Conservation (phyloP, 2,888 invertebrate genomes). For the Meiosimyza platycephala region DNA sequence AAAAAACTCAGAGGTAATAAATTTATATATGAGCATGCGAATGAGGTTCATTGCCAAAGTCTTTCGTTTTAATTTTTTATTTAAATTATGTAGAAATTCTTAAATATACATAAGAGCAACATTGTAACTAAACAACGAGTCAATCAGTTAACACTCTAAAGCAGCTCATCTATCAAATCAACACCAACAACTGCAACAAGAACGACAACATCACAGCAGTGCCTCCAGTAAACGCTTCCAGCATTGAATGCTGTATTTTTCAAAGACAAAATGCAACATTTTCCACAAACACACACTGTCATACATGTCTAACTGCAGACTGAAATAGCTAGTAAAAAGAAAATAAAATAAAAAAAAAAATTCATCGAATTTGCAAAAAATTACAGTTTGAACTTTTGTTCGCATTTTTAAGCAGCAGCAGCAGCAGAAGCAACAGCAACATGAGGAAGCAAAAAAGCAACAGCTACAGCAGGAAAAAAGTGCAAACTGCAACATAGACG, state of each 20-base stretch:
- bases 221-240: no score
- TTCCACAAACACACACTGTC: neutral
- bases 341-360: slow-evolving; percentile 5
- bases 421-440: slow-evolving; percentile 39
- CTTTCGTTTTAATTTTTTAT: no score
- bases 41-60: no score
- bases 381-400: slow-evolving; percentile 52
- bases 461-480: slow-evolving; percentile 9
- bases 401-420: slow-evolving; percentile 46
- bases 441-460: slow-evolving; percentile 22
- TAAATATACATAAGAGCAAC: no score
- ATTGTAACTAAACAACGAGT: no score
- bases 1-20: no score
- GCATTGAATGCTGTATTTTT: neutral
- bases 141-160: no score
- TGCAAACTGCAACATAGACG: slow-evolving; percentile 2
- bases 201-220: neutral
- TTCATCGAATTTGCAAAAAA: slow-evolving; percentile 22
- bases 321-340: neutral
- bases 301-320: neutral
- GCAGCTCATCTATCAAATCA: no score
- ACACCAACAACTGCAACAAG: neutral
- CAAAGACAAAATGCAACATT: neutral
- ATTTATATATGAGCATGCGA: no score
- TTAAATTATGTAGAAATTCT: no score